phyloP scores from a whole-genome alignment of 2,113 vertebrate species.

The Cinclus mexicanus region DNA sequence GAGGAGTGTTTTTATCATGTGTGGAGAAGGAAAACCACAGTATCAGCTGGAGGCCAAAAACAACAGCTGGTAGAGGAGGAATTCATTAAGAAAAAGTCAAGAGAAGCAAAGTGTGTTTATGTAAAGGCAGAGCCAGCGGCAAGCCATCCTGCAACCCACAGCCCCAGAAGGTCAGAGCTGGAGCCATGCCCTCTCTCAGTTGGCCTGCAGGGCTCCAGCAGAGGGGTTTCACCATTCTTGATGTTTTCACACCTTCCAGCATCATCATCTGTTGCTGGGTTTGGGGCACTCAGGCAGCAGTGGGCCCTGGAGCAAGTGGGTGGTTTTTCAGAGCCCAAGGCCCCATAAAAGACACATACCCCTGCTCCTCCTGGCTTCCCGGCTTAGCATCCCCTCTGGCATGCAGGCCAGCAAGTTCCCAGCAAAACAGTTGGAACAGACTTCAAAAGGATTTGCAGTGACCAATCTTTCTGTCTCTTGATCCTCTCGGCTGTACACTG shows the following conservation, averaged over 20 bases:
- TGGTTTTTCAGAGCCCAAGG: not conserved
- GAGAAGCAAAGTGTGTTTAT: constrained; percentile 39
- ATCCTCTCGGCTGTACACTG: constrained; percentile 44
- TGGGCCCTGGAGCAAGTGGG: not conserved
- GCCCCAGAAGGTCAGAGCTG: not conserved
- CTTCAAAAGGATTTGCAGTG: constrained; percentile 59
- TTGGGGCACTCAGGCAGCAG: not conserved
- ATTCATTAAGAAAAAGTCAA: constrained; percentile 57
- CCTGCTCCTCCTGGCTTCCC: not conserved
- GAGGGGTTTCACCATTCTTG: not conserved
- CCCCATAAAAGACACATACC: not conserved
- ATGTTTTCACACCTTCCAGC: not conserved
- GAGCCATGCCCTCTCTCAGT: not conserved
- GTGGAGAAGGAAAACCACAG: constrained; percentile 47
- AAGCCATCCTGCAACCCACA: not conserved
- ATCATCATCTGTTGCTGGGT: not conserved
- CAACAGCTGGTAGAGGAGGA: constrained; percentile 42
- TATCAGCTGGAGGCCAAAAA: constrained; percentile 35
- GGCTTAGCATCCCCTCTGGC: constrained; percentile 9
- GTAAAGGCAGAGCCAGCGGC: not conserved
- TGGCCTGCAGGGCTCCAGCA: not conserved
- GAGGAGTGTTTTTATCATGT: constrained; percentile 23
- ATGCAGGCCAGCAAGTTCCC: not conserved
- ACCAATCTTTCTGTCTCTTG: constrained; percentile 62
- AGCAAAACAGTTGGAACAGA: constrained; percentile 46